These are phyloP conservation scores for Bathynomus jamesi DNA, from an alignment of 1,140 invertebrate species.

Conservation along the genomic window DNA sequence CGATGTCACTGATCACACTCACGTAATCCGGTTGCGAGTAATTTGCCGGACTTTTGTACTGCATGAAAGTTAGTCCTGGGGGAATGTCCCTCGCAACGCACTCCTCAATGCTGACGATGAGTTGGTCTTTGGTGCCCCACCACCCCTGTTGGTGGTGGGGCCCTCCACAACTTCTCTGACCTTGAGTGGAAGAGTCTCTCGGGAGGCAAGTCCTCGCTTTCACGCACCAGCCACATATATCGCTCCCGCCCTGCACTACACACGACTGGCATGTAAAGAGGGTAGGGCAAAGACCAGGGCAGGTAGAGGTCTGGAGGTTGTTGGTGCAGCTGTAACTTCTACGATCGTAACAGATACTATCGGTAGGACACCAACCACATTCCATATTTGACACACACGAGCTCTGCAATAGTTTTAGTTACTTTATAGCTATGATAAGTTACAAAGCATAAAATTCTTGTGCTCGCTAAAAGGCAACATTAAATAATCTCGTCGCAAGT, in stretches of 20 bases:
- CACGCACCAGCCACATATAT: constrained; percentile 80
- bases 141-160: constrained; percentile 69
- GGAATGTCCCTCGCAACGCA: constrained; percentile 70
- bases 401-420: constrained; percentile 10
- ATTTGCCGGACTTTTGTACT: constrained; percentile 77
- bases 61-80: constrained; percentile 78
- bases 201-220: constrained; percentile 82
- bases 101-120: constrained; percentile 58
- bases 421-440: too few species aligned
- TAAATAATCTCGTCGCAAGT: too few species aligned
- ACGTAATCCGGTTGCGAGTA: constrained; percentile 70
- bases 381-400: constrained; percentile 76
- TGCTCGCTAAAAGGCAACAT: too few species aligned
- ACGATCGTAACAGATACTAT: constrained; percentile 71
- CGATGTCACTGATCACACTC: constrained; percentile 72
- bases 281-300: constrained; percentile 78
- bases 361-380: constrained; percentile 85
- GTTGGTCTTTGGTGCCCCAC: constrained; percentile 77
- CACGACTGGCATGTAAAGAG: constrained; percentile 82
- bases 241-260: constrained; percentile 50
- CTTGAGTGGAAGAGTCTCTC: constrained; percentile 25
- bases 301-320: constrained; percentile 75
- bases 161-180: constrained; percentile 56
- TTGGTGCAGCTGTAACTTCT: constrained; percentile 75
- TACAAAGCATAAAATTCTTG: too few species aligned